Base-by-base conservation (phyloP, 2,113 vertebrate species). In the Stercorarius parasiticus region DNA sequence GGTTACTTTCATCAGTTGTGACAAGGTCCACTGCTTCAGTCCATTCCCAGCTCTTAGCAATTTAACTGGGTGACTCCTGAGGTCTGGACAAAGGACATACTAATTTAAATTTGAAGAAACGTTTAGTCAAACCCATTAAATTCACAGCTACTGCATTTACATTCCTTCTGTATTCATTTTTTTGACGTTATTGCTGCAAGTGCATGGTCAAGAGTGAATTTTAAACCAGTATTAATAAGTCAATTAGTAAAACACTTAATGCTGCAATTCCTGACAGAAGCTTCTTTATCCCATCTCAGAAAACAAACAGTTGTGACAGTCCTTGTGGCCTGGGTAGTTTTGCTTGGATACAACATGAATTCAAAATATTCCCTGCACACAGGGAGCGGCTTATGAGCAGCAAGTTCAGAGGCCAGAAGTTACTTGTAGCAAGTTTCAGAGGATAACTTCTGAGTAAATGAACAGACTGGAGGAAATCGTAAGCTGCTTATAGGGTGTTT, bases 401-500 rank as follows among this genome's bases (percentile, higher is more conserved):
- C 67, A 15, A 8, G 61, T 82, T 84, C 81, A 66, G 89, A 73
- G 91, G 71, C 89, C 94, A 95, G 56, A 65, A 94, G 94, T 93
- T 69, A 65, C 71, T 67, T 66, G 62, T 40, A 64, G 36, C 59
- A 56, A 73, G 42, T 83, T 72, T 47, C 67, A 62, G 79, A 85
- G 93, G 76, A 22, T 74, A 78, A 95, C 85, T 96, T 65, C 55
- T 58, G 93, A 78, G 79, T 94, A 95, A 85, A 91, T 85, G 17
- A 91, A 77, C 91, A 14, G 49, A 14, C 49, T 91, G 93, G 58
- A 77, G 49, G 59, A 82, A 88, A 59, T 86, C 11, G 29, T 81
- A 86, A 95, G 91, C 78, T 77, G 86, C 89, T 95, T 82, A 47
- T 50, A 40, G 82, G 53, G 62, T 94, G 87, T 93, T 96, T 95